Percentiles rank a stretch among this genome's conserved stretches.
Conservation (phyloP, 2,797 vertebrate genomes). For the Nasua narica region DNA sequence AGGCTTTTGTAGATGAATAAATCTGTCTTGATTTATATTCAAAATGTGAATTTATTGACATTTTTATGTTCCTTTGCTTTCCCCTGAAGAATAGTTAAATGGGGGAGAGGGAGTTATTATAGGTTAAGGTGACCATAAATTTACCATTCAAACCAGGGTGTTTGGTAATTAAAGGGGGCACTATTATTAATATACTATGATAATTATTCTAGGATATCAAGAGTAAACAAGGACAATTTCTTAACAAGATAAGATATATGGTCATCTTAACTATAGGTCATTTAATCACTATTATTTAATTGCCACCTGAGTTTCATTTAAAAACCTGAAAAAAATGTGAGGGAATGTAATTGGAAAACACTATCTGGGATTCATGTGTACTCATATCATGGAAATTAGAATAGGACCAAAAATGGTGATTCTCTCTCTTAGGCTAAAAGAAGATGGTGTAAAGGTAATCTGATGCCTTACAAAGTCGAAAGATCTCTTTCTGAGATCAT, state of each 20-base stretch:
- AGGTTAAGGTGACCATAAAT: background rate
- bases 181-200: background rate
- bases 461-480: conserved; percentile 29
- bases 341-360: background rate
- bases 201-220: conserved; percentile 14
- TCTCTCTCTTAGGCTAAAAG: conserved; percentile 7
- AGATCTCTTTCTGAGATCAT: conserved; percentile 24
- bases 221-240: background rate
- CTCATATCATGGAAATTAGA: conserved; percentile 28
- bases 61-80: background rate
- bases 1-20: background rate
- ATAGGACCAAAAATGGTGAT: background rate
- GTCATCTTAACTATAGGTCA: background rate
- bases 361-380: conserved; percentile 7
- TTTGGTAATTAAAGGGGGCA: background rate
- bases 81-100: background rate
- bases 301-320: background rate
- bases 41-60: background rate
- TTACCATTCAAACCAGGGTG: background rate
- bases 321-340: conserved; percentile 3
- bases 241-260: background rate
- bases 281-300: background rate
- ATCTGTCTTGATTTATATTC: background rate
- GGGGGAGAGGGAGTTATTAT: background rate
- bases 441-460: conserved; percentile 16